These are phyloP conservation scores for Galerucella pusilla DNA, from an alignment of 2,888 invertebrate genomes.

Conservation along the genomic window DNA sequence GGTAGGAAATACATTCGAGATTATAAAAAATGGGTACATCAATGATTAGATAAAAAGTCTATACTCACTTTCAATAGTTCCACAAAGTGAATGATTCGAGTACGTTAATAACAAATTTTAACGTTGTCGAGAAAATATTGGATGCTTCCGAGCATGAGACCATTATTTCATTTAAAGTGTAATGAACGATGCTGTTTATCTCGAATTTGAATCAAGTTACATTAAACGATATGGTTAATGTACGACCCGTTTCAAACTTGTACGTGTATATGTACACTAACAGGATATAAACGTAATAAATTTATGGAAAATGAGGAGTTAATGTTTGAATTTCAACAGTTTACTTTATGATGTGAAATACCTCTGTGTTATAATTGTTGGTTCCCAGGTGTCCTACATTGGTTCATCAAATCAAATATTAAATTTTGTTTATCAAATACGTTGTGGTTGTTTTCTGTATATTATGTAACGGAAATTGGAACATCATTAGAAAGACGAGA, in stretches of 20 bases:
- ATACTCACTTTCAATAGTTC: too few species aligned
- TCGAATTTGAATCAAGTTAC: conserved; percentile 14
- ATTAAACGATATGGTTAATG: conserved; percentile 26
- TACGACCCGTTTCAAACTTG: conserved; percentile 33
- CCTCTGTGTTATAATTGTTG: conserved; percentile 24
- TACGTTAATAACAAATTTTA: not conserved
- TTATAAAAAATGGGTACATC: too few species aligned
- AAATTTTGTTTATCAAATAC: conserved; percentile 3
- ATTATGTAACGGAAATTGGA: not conserved
- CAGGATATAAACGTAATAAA: conserved; percentile 35
- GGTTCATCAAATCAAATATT: conserved; percentile 21
- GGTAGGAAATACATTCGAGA: too few species aligned
- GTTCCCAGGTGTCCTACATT: conserved; percentile 30
- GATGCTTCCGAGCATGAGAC: not conserved
- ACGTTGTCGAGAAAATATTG: not conserved
- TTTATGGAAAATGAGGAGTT: conserved; percentile 37
- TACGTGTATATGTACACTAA: conserved; percentile 28
- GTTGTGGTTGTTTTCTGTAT: not conserved
- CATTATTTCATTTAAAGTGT: conserved; percentile 23
- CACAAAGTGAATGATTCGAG: not conserved
- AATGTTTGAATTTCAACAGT: conserved; percentile 41
- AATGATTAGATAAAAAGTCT: too few species aligned
- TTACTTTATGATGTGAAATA: conserved; percentile 38
- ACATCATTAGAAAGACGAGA: not conserved
- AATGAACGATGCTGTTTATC: conserved; percentile 14